These are phyloP conservation scores for Ceratoteleas bidentatus DNA, from an alignment of 1,140 invertebrate species.

Conservation along the genomic window DNA sequence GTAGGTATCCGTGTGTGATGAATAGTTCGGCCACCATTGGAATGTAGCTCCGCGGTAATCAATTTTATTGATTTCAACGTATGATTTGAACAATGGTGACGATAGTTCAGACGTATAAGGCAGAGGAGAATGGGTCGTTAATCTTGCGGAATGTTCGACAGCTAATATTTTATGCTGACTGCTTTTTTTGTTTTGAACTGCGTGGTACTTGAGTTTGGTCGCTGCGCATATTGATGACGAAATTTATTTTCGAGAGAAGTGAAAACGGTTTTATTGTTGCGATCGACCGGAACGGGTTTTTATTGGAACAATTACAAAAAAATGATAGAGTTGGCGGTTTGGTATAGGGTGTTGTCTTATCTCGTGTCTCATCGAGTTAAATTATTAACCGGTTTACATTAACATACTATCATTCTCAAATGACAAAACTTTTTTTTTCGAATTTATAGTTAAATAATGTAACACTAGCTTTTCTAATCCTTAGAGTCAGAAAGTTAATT, in stretches of 20 bases:
- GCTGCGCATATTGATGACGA: constrained; percentile 35
- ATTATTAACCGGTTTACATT: no score
- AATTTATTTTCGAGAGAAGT: constrained; percentile 21
- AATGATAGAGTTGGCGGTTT: constrained; percentile 1
- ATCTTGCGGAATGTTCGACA: constrained; percentile 58
- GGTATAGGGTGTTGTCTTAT: background rate
- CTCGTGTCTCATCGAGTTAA: no score
- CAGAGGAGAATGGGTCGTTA: constrained; percentile 47
- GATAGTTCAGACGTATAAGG: constrained; percentile 54
- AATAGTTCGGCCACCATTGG: constrained; percentile 73
- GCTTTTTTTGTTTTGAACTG: constrained; percentile 32
- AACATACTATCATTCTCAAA: no score
- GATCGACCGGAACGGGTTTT: background rate
- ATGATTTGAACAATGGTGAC: constrained; percentile 67
- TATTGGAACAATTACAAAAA: background rate
- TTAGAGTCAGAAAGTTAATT: no score
- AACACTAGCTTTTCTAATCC: no score
- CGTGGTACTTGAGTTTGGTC: constrained; percentile 1
- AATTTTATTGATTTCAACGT: constrained; percentile 70
- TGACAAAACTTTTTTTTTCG: no score
- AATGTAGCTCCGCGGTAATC: constrained; percentile 74
- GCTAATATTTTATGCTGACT: constrained; percentile 46
- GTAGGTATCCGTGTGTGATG: constrained; percentile 68
- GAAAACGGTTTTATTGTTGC: background rate
- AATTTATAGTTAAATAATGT: no score